Evolutionary conservation across 2,113 vertebrate genomes (phyloP), one percentile per base, ranked within the genome.

Genomic region (Passer montanus): DNA sequence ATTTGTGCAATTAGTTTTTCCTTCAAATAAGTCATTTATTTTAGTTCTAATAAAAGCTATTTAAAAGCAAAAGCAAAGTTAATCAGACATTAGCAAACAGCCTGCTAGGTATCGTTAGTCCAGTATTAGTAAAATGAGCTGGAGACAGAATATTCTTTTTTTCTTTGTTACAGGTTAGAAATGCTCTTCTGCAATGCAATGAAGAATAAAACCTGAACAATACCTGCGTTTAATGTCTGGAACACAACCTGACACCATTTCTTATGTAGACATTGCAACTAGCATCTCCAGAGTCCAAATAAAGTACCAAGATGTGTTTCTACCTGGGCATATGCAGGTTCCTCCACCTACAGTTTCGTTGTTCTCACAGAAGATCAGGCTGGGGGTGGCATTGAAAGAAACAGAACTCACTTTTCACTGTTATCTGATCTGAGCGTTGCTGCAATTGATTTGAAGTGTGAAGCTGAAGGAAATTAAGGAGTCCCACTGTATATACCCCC

Each of bases 311-410:
- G 16, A 72, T 35, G 7, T 62, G 49, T 78, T 91, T 88, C 90
- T 94, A 96, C 90, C 88, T 94, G 94, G 84, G 82, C 62, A 50
- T 35, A 26, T 1, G 75, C 49, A 68, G 81, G 31, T 75, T 89
- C 59, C 68, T 92, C 92, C 92, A 77, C 83, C 76, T 82, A n/a
- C 21, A 47, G 23, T 72, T 84, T 39, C 60, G 24, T 75, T 59
- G 73, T 22, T 88, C 74, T 76, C 56, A 56, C 62, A 84, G 95
- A 41, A 87, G 82, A 52, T 33, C 72, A 23, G 37, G 50, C 16
- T 55, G 60, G 37, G 31, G 31, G 16, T 35, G 60, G 7, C n/a
- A 1, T 3, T 74, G 10, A 64, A 82, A 77, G 70, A 82, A 89
- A 84, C 4, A 0, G 4, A 86, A 60, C n/a, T 63, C 44, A 4